Evolutionary conservation across 2,113 vertebrate genomes (phyloP).

Genomic region (Thamnaconus septentrionalis): DNA sequence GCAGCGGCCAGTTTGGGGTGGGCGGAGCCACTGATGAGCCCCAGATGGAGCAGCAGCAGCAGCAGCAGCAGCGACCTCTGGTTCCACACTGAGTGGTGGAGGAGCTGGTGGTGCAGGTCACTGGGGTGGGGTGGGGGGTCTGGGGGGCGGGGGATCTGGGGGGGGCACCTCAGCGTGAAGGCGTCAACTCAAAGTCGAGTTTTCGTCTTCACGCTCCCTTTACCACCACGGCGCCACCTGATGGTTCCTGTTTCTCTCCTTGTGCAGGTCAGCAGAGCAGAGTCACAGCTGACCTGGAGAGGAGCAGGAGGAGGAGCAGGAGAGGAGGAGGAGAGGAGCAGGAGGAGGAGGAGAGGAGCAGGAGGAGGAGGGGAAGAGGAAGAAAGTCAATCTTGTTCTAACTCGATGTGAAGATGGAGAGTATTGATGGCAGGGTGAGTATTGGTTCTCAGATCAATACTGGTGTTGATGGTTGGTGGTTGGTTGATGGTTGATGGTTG

Average conservation of each 20-base stretch:
- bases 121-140: slow-evolving; percentile 25
- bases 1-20: slow-evolving; percentile 47
- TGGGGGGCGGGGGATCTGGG: slow-evolving; percentile 35
- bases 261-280: too few species aligned
- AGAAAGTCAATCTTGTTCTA: too few species aligned
- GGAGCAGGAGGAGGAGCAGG: too few species aligned
- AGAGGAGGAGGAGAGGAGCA: too few species aligned
- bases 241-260: neutral
- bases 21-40: slow-evolving; percentile 60
- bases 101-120: neutral
- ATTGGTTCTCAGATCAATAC: too few species aligned
- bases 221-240: neutral
- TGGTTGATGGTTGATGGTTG: too few species aligned
- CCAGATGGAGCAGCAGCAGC: slow-evolving; percentile 71
- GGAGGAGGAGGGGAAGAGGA: too few species aligned
- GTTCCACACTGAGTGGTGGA: slow-evolving; percentile 5
- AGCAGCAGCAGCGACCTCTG: slow-evolving; percentile 49
- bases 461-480: too few species aligned
- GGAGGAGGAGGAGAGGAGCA: too few species aligned
- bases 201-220: slow-evolving; percentile 28
- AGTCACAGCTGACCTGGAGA: too few species aligned
- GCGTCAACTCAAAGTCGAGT: slow-evolving; percentile 20
- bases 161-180: slow-evolving; percentile 40
- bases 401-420: too few species aligned
- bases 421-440: too few species aligned